These are phyloP conservation scores for Baronia brevicornis DNA, from an alignment of 2,888 invertebrate genomes.

Conservation along the genomic window DNA sequence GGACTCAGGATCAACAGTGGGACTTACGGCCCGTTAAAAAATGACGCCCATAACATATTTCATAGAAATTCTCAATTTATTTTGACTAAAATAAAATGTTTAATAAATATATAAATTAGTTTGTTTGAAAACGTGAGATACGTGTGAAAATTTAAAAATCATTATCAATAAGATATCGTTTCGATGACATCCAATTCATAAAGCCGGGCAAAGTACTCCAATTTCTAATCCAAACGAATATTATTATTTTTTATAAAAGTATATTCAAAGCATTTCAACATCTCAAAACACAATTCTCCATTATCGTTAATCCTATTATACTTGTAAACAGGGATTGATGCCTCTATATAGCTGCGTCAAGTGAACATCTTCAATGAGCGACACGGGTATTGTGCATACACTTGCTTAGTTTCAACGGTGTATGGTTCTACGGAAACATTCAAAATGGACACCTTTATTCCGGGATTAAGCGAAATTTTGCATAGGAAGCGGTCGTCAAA, in stretches of 20 bases:
- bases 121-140: too few relatives aligned
- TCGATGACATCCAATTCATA: too few relatives aligned
- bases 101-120: too few relatives aligned
- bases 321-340: slow-evolving; percentile 55
- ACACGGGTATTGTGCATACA: slow-evolving; percentile 23
- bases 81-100: too few relatives aligned
- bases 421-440: slow-evolving; percentile 61
- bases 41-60: too few relatives aligned
- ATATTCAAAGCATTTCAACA: slow-evolving; percentile 15
- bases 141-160: too few relatives aligned
- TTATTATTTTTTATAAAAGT: slow-evolving; percentile 9
- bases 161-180: too few relatives aligned
- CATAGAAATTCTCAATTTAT: too few relatives aligned
- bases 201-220: slow-evolving; percentile 2
- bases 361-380: slow-evolving; percentile 49
- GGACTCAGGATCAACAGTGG: too few relatives aligned
- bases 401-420: slow-evolving; percentile 31
- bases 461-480: slow-evolving; percentile 69
- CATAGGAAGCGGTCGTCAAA: slow-evolving; percentile 70
- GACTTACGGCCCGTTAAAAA: too few relatives aligned
- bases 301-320: slow-evolving; percentile 65
- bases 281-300: slow-evolving; percentile 32
- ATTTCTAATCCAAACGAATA: slow-evolving; percentile 7
- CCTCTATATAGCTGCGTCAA: slow-evolving; percentile 48
- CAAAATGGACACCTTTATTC: slow-evolving; percentile 59